A percentile compares a stretch with the other conserved stretches of the same genome.
phyloP scores from a whole-genome alignment of 1,140 invertebrate species.

The Trichonephila inaurata region DNA sequence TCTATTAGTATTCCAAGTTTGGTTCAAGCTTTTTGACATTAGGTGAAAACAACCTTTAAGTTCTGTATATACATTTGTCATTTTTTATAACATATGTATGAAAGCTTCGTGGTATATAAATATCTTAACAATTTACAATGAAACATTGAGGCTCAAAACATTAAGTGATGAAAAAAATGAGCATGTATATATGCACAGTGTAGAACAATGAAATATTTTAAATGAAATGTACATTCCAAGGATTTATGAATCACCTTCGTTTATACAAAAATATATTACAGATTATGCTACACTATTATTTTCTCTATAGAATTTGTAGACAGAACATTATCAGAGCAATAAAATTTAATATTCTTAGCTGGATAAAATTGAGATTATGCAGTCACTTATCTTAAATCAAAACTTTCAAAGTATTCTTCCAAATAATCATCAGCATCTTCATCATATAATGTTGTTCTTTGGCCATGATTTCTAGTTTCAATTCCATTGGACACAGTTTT shows the following conservation, averaged over 20 bases:
- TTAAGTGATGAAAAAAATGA: conserved; percentile 17
- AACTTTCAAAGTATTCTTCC: conserved; percentile 80
- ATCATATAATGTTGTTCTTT: conserved; percentile 80
- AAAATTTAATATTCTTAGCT: not conserved
- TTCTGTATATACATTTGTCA: not conserved
- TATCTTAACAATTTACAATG: not conserved
- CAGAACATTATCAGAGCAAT: conserved; percentile 44
- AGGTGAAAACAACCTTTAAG: too few relatives aligned
- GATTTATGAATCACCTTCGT: not conserved
- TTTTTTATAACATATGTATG: not conserved
- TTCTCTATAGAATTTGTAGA: conserved; percentile 12
- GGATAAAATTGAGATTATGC: not conserved
- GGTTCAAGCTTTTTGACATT: too few relatives aligned
- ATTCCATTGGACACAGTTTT: conserved; percentile 68
- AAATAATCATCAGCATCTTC: conserved; percentile 79
- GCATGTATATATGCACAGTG: not conserved
- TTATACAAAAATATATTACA: conserved; percentile 39
- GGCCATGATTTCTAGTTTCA: conserved; percentile 80
- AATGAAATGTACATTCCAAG: conserved; percentile 8
- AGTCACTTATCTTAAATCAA: conserved; percentile 78
- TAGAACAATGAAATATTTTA: not conserved
- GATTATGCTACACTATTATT: conserved; percentile 14
- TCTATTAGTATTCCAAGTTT: too few relatives aligned
- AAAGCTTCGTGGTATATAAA: not conserved
- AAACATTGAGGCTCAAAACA: not conserved